A percentile compares a stretch with the other conserved stretches of the same genome.
phyloP scores from a whole-genome alignment of 2,113 vertebrate genomes.

The Aepyceros melampus region DNA sequence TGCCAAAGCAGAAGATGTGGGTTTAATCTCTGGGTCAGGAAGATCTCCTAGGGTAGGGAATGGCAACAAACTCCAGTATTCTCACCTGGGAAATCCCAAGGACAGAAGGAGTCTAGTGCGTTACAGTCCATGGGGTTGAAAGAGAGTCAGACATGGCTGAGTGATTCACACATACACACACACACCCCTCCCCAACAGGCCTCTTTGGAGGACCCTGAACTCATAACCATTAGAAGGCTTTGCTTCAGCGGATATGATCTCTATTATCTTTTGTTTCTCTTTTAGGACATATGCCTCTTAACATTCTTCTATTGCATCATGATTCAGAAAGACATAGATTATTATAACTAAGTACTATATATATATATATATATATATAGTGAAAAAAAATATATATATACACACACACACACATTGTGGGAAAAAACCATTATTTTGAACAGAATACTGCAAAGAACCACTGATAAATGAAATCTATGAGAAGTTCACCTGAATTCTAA shows the following conservation, averaged over 20 bases:
- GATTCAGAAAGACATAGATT: background rate
- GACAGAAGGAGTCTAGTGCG: background rate
- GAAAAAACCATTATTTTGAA: background rate
- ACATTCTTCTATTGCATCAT: background rate
- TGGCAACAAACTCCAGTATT: background rate
- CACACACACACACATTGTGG: too few relatives aligned
- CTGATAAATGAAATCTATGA: background rate
- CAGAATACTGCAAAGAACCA: background rate
- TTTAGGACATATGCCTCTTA: background rate
- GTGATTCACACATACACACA: background rate
- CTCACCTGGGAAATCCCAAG: background rate
- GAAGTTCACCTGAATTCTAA: background rate
- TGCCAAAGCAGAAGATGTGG: background rate
- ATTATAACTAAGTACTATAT: background rate
- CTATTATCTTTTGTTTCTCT: background rate
- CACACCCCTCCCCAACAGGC: background rate
- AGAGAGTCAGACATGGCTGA: background rate
- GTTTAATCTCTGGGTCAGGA: background rate
- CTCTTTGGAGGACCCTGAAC: background rate
- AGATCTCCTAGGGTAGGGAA: background rate
- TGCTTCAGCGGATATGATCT: background rate
- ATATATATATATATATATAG: too few relatives aligned
- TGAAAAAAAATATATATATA: too few relatives aligned
- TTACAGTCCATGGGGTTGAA: background rate
- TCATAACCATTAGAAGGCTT: background rate